Evolutionary conservation across 2,797 vertebrate species (phyloP), one percentile per base, ranked within the genome.

Genomic region (Valencia hispanica): DNA sequence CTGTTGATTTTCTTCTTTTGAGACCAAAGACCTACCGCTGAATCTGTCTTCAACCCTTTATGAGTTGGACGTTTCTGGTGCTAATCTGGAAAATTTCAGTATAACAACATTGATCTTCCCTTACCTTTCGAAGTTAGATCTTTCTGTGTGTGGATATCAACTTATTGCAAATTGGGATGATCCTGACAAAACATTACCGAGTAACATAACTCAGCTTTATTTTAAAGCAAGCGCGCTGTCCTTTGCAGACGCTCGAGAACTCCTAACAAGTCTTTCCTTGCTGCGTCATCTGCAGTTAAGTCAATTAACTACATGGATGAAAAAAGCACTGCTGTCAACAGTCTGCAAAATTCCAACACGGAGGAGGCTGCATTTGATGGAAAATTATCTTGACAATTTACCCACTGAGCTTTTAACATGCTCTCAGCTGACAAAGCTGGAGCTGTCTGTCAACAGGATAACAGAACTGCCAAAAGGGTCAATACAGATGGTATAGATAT

Each of bases 71-170:
- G 22, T 80, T 55, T 48, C 71, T 43, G 0, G 1, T 14, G 12
- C 15, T 12, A 0, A 50, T 0, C 14, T 79, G 39, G 12, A 63
- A 30, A 79, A 1, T 6, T 81, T 88, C 53, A 81, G 84, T 0
- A 83, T 86, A 43, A 73, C 69, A 11, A 79, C 68, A 12, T 30
- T 45, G 1, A 41, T 86, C 27, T 83, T 88, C 53, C 82, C 84
- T 53, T 51, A 41, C 12, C 70, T 88, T 2, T 15, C 79, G 36
- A 32, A 0, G 1, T 36, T 83, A 2, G 3, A 68, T 9, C 0
- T 77, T 17, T 79, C 14, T 4, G 0, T 7, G 0, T 51, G 18
- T 63, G 6, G 0, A 1, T 2, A 0, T 0, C 0, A 4, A 0
- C 4, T n/a, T n/a, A n/a, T 3, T 1, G 0, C 75, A 0, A 20